Evolutionary conservation across 2,113 vertebrate species (phyloP), one percentile per base, ranked within the genome.

Genomic region (Paracanthobrama guichenoti): DNA sequence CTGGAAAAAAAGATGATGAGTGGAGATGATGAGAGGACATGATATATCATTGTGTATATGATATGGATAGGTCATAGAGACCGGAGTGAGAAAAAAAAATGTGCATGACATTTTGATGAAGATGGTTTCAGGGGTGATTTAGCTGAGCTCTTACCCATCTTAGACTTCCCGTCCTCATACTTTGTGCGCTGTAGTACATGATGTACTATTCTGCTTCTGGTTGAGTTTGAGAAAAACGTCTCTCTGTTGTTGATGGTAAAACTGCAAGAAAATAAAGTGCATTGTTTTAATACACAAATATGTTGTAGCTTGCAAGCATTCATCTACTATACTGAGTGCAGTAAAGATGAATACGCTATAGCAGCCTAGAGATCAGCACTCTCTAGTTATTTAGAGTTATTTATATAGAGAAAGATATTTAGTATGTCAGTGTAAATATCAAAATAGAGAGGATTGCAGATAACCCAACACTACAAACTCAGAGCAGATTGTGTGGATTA

Each of bases 141-240:
- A n/a, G 80, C 26, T 42, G 22, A 9, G 57, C 9, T 88, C 94
- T 94, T 94, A 99, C 98, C 98, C 94, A 99, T 98, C 95, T 99
- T 99, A 86, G 95, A 96, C 90, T 98, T 98, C 39, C 96, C 97
- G 1, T 99, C 97, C 93, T 99, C 98, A 66, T 99, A 99, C 85
- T 99, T 99, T 4, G 97, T 99, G 86, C 97, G 96, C 89, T 99
- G 98, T 31, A 99, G 93, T 88, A 99, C 95, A 74, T 99, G 98
- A 90, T 99, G 97, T 13, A 99, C 97, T 16, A 99, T 98, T 88
- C 97, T 96, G 90, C 97, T 99, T 90, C 98, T 94, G 55, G 97
- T 98, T 20, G 98, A 98, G 87, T 99, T 99, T 91, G 97, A 99
- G 93, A 99, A 99, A 94, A 99, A 99, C 13, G 96, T 97, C 87